Evolutionary conservation across 2,888 invertebrate genomes (phyloP), one percentile per base, ranked within the genome.

Genomic region (Drosophila cognata): DNA sequence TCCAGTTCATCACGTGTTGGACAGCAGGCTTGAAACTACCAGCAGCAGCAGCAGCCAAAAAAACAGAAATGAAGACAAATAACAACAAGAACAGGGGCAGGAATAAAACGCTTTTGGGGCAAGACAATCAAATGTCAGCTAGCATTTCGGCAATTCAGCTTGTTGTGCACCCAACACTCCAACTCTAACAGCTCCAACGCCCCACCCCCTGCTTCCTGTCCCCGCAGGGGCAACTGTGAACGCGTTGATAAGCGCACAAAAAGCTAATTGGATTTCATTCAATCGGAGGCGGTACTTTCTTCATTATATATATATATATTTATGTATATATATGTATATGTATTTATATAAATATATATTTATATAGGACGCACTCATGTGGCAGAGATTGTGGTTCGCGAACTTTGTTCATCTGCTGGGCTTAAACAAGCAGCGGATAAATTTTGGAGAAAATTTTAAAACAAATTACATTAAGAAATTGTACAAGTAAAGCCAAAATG

Each of bases 191-290:
- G 16, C 25, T 56, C n/a, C 11, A 4, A 8, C 18, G 16, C 46
- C 61, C 29, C 46, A 21, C 18, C 5, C 33, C 16, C 18, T 18
- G 28, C 29, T 3, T 18, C 13, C n/a, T n/a, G 25, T 10, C 13
- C 29, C 43, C 25, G 4, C 28, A 25, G 38, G 8, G 53, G 63
- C 55, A 36, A 76, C 71, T 81, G 82, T 66, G 76, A 75, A 68
- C 72, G 86, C 78, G 81, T 84, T 89, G 88, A 82, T 86, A 88
- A 85, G 77, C 77, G 65, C 74, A 53, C 68, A 62, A 67, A 74
- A 88, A 79, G 81, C 79, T 89, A 88, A 88, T 89, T 88, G 84
- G 80, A 88, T 89, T 89, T 70, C 74, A 84, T 76, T 82, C 74
- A 71, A 80, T 79, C 60, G 63, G 48, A 64, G 57, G 31, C 58